phyloP scores from a whole-genome alignment of 2,888 invertebrate genomes.

The Dryocosmus kuriphilus region DNA sequence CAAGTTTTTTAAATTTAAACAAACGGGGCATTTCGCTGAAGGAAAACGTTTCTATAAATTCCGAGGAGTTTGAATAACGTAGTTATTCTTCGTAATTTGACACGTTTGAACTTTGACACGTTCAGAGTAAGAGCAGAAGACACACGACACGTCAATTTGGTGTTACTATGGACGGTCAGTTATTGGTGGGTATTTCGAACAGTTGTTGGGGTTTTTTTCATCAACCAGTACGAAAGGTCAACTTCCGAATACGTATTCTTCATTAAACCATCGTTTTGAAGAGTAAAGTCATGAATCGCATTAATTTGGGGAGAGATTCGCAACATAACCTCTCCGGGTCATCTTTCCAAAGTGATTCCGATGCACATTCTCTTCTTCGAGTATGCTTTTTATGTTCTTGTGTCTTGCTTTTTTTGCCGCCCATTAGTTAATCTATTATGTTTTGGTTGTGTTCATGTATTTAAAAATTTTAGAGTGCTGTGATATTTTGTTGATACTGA shows the following conservation, averaged over 20 bases:
- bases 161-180: constrained; percentile 70
- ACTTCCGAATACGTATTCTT: constrained; percentile 29
- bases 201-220: constrained; percentile 42
- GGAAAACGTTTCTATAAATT: not conserved
- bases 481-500: not conserved
- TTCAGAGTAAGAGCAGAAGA: constrained; percentile 22
- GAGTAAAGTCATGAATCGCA: constrained; percentile 30
- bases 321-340: constrained; percentile 44
- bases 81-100: constrained; percentile 5
- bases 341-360: constrained; percentile 49
- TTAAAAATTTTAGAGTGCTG: not conserved
- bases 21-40: not conserved
- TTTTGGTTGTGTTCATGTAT: not conserved
- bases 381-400: constrained; percentile 53
- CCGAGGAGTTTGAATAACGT: not conserved
- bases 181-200: constrained; percentile 66
- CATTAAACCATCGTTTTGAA: constrained; percentile 15
- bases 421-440: constrained; percentile 32
- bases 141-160: constrained; percentile 58
- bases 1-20: not conserved
- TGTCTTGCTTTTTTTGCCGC: constrained; percentile 48
- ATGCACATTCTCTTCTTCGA: constrained; percentile 51
- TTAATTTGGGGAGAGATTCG: not conserved
- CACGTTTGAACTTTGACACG: not conserved
- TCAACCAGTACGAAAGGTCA: constrained; percentile 53